Evolutionary conservation across 2,888 invertebrate species (phyloP).

Genomic region (Temnothorax ravouxi): DNA sequence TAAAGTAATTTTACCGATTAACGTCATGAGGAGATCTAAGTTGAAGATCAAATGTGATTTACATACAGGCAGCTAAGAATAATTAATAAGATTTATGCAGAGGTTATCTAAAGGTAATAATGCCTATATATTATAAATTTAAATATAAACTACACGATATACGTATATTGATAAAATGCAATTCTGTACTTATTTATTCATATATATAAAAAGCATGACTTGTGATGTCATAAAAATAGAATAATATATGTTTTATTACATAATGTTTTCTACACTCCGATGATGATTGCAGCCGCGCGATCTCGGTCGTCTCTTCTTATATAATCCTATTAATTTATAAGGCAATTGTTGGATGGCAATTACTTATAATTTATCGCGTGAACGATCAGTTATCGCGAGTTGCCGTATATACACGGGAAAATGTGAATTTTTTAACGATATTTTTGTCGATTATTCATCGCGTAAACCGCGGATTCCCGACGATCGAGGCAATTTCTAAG

Average conservation of each 20-base stretch:
- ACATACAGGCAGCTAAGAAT: background rate
- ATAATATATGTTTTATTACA: conserved; percentile 15
- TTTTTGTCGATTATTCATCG: conserved; percentile 19
- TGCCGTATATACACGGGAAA: background rate
- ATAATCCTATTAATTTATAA: conserved; percentile 39
- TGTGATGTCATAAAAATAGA: background rate
- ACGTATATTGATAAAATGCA: background rate
- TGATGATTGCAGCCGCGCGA: background rate
- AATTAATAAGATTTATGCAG: background rate
- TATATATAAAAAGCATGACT: background rate
- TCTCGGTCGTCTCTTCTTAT: conserved; percentile 18
- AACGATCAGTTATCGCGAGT: conserved; percentile 3
- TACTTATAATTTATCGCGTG: conserved; percentile 29
- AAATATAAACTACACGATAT: background rate
- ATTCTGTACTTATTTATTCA: background rate
- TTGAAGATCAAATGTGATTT: background rate
- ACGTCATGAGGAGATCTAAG: background rate
- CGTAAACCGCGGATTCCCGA: background rate
- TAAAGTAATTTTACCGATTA: background rate
- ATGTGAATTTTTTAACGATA: background rate
- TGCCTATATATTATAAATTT: background rate
- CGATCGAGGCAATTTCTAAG: conserved; percentile 12
- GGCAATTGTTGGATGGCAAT: conserved; percentile 20
- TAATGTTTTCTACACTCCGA: conserved; percentile 8
- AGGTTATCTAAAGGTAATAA: background rate